Percentiles rank a stretch among this genome's conserved stretches.
phyloP scores from a whole-genome alignment of 1,140 invertebrate genomes.

The Tetragnatha versicolor region DNA sequence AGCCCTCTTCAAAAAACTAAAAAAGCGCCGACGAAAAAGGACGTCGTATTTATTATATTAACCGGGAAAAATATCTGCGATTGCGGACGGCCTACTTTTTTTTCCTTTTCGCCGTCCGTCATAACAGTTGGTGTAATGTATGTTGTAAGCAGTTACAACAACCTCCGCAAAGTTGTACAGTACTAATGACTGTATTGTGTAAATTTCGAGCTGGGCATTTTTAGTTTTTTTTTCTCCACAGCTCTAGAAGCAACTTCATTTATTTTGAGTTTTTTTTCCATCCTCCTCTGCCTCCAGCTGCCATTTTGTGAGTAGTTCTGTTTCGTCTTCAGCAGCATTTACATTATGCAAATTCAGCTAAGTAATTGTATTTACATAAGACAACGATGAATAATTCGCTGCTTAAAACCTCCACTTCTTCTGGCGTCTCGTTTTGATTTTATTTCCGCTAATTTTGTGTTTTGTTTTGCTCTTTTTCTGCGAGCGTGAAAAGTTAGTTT shows the following conservation, averaged over 20 bases:
- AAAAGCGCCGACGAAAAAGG: constrained; percentile 17
- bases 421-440: constrained; percentile 28
- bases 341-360: constrained; percentile 49
- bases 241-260: constrained; percentile 32
- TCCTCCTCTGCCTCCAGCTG: constrained; percentile 34
- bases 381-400: constrained; percentile 50
- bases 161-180: constrained; percentile 13
- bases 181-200: constrained; percentile 52
- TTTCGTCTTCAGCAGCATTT: constrained; percentile 22
- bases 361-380: constrained; percentile 55
- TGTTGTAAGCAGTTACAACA: constrained; percentile 26
- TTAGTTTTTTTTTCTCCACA: constrained; percentile 31
- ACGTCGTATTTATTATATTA: constrained; percentile 43
- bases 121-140: constrained; percentile 42
- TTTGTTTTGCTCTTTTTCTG: constrained; percentile 8
- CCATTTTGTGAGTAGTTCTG: constrained; percentile 45
- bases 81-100: constrained; percentile 24
- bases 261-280: constrained; percentile 29
- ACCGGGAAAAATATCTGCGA: constrained; percentile 33
- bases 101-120: constrained; percentile 18
- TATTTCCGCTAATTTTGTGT: constrained; percentile 49
- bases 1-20: constrained; percentile 19
- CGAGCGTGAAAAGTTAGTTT: constrained; percentile 18
- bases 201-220: constrained; percentile 34
- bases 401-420: constrained; percentile 42